These are phyloP conservation scores for Parambassis ranga DNA, from an alignment of 2,797 vertebrate species.

Conservation along the genomic window DNA sequence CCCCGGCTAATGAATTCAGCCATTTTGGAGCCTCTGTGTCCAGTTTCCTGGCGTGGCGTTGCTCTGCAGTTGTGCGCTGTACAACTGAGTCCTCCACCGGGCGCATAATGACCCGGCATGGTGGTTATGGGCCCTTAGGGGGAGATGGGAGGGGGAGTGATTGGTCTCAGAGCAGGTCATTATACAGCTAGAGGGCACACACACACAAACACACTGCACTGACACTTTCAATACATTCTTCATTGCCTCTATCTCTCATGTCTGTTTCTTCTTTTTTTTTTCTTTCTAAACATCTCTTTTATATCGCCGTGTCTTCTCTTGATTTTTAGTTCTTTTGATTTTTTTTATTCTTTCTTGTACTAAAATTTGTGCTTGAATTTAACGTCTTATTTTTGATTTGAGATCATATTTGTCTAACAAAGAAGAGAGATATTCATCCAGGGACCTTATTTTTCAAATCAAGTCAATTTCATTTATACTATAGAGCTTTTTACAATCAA, in stretches of 20 bases:
- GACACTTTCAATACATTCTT: conserved; percentile 70
- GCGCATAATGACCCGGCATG: conserved; percentile 82
- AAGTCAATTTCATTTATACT: too few species aligned
- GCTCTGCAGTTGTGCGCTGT: conserved; percentile 59
- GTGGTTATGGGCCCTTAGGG: conserved; percentile 81
- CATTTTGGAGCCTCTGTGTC: conserved; percentile 73
- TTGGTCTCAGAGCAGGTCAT: conserved; percentile 78
- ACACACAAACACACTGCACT: conserved; percentile 42
- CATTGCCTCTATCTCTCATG: conserved; percentile 70
- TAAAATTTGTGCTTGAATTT: not conserved
- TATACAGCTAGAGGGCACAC: conserved; percentile 75
- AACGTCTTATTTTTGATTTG: not conserved
- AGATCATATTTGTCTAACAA: conserved; percentile 4
- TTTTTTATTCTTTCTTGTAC: not conserved
- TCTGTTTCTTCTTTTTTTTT: conserved; percentile 57
- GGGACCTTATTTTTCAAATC: conserved; percentile 12
- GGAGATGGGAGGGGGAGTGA: conserved; percentile 68
- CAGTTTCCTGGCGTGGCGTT: conserved; percentile 54
- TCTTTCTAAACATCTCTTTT: conserved; percentile 61
- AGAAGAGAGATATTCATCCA: conserved; percentile 21
- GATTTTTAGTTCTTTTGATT: not conserved
- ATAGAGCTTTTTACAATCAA: too few species aligned
- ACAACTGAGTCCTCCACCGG: conserved; percentile 77
- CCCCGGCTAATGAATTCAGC: conserved; percentile 73
- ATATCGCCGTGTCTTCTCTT: not conserved